Evolutionary conservation across 1,140 invertebrate species (phyloP).

Genomic region (Euura saliciscinereae): DNA sequence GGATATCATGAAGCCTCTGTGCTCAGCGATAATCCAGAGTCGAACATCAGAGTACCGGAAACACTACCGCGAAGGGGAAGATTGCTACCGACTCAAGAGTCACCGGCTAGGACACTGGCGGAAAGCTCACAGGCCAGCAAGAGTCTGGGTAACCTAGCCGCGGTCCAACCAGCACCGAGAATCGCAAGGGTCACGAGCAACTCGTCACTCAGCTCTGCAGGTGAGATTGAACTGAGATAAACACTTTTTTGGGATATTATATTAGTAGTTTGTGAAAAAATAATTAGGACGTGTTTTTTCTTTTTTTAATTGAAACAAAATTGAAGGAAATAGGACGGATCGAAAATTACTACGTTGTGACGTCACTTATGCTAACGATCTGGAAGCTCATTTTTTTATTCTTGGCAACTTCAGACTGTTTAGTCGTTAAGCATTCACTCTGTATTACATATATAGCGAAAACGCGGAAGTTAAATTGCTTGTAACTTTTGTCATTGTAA

Average conservation of each 20-base stretch:
- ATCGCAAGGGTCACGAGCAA: conserved; percentile 52
- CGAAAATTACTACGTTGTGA: no score
- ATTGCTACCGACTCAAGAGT: conserved; percentile 32
- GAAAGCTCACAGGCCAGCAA: conserved; percentile 54
- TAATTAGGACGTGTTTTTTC: background rate
- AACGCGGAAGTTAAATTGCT: no score
- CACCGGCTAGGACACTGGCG: conserved; percentile 43
- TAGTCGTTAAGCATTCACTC: no score
- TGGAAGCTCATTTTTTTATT: no score
- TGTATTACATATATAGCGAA: no score
- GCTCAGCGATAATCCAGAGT: conserved; percentile 67
- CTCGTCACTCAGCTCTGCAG: conserved; percentile 52
- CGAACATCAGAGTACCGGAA: conserved; percentile 49
- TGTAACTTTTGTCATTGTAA: conserved; percentile 10
- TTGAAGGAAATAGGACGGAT: no score
- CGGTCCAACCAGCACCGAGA: conserved; percentile 19
- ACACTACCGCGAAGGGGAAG: conserved; percentile 50
- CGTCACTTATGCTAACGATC: no score
- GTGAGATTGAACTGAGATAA: conserved; percentile 29
- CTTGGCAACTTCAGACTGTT: no score
- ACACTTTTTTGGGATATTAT: background rate
- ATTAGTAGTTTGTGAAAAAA: no score
- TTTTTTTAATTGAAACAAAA: background rate
- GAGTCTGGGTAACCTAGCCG: conserved; percentile 51
- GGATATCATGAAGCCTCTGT: conserved; percentile 78